Conservation (phyloP, 2,797 vertebrate genomes). For the Octomys mimax region DNA sequence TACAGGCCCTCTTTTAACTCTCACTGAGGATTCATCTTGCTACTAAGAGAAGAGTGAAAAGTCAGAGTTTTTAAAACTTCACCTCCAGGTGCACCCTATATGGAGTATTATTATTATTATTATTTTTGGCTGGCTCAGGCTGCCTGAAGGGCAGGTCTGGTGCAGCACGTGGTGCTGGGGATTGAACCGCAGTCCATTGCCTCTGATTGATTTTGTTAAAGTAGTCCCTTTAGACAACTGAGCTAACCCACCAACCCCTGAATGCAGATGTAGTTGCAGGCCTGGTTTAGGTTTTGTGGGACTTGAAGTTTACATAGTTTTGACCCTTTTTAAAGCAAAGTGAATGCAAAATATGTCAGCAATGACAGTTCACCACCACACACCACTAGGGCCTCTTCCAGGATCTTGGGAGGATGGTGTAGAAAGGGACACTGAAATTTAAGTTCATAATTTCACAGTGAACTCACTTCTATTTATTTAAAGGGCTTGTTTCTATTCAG, state of each 20-base stretch:
- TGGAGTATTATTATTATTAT: neutral
- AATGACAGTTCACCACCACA: neutral
- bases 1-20: neutral
- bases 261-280: no score
- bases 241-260: no score
- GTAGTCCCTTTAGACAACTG: no score
- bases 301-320: neutral
- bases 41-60: neutral
- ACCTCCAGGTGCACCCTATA: neutral
- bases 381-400: neutral
- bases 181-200: no score
- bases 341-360: neutral
- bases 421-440: neutral
- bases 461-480: neutral
- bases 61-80: neutral
- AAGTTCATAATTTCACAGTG: neutral
- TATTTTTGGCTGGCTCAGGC: no score
- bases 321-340: neutral
- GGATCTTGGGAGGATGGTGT: neutral
- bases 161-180: no score
- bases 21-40: neutral
- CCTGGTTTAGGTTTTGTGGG: constrained; percentile 39
- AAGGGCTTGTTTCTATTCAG: neutral
- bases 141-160: no score
- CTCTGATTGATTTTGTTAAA: no score